Base-by-base conservation (phyloP, 2,888 invertebrate species). In the Drosophila setosimentum region DNA sequence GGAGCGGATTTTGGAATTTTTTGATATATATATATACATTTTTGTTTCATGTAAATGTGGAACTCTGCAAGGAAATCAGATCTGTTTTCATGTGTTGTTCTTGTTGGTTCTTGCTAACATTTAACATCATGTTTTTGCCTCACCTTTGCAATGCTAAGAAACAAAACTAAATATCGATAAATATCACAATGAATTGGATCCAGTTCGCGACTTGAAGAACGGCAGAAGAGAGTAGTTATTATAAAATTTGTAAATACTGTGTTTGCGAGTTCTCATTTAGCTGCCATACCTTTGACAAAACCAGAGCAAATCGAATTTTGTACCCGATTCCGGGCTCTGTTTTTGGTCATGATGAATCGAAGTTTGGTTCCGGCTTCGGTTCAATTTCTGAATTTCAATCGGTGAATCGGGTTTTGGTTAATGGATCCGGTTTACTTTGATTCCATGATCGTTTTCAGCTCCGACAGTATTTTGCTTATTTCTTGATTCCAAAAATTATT, bases 71-170 rank as follows among this genome's bases (percentile, higher is more conserved):
- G 68, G 57, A 68, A 68, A 68, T 24, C 21, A 21, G 65, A 65
- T 30, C n/a, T 7, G 33, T 1, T 13, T 29, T 8, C n/a, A 7
- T 21, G 8, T 21, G 32, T 51, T 13, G 21, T 45, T 24, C 21
- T 45, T 51, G 40, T 65, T 45, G 21, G 33, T 33, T 68, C 69
- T 82, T 73, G 89, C 82, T 87, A 77, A 87, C 89, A 86, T 89
- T 86, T 89, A 89, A 89, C 89, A 82, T 64, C 63, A 48, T 82
- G 76, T 73, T 68, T 66, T 30, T 45, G 13, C 7, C 45, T 45
- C 45, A 45, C 24, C 16, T 30, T 50, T 50, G 29, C 29, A 29
- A 27, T n/a, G n/a, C 49, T 1, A 18, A 29, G 21, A 50, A 29
- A 50, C 29, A 18, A 29, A n/a, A 29, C 6, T 11, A 8, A 16